These are phyloP conservation scores for Empidonax traillii DNA, from an alignment of 2,113 vertebrate species.

Conservation along the genomic window DNA sequence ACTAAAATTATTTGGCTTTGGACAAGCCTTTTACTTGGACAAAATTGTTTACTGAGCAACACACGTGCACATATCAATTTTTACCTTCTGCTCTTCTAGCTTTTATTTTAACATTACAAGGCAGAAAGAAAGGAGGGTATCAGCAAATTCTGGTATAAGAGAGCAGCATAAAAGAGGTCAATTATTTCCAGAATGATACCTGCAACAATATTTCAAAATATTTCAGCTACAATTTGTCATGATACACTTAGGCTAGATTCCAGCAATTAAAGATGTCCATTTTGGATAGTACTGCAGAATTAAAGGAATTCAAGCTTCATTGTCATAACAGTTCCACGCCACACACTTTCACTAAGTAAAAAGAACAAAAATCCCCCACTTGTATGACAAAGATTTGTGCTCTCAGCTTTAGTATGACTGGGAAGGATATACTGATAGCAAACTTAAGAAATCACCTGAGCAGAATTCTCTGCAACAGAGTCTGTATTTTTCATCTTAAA, in stretches of 20 bases:
- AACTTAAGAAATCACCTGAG: neutral
- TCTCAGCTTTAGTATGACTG: neutral
- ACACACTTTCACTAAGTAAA: neutral
- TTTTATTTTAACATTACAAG: neutral
- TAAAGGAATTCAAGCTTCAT: neutral
- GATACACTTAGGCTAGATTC: neutral
- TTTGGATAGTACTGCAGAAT: neutral
- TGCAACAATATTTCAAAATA: neutral
- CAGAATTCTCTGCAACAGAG: neutral
- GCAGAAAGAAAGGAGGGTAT: neutral
- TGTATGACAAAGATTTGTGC: neutral
- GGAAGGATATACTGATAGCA: neutral
- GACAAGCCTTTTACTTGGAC: neutral
- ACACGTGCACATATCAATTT: neutral
- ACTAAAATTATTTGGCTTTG: neutral
- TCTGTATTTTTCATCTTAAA: neutral
- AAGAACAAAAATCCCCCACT: neutral
- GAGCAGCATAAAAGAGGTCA: neutral
- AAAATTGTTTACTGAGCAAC: neutral
- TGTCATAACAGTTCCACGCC: neutral
- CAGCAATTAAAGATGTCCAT: neutral
- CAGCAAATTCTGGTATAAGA: neutral
- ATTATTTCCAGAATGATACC: neutral
- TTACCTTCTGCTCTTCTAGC: neutral
- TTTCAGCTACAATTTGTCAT: neutral